Evolutionary conservation across 2,888 invertebrate species (phyloP), one percentile per base, ranked within the genome.

Genomic region (Brachyopa scutellaris): DNA sequence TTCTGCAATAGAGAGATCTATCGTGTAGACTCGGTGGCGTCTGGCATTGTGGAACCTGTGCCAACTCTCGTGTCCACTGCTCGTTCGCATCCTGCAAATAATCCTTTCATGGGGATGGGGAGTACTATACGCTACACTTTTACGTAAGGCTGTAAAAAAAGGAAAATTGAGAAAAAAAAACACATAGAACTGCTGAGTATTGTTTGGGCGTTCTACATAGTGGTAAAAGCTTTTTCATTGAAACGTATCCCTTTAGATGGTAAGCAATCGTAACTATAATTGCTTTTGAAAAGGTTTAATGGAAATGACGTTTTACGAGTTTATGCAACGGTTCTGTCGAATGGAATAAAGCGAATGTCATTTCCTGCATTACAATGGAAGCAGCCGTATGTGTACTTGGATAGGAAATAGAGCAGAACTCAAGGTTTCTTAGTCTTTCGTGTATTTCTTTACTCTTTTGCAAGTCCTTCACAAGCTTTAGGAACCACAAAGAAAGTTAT

Each of bases 271-370:
- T 62, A 55, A 73, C 53, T 79, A n/a, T n/a, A 73, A 79, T 79
- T 79, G 79, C 79, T 73, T 79, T 73, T 79, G 61, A 79, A 79
- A 73, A 33, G 73, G 67, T 73, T 73, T 79, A 61, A 79, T 73
- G 73, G 38, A n/a, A n/a, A n/a, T 33, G 21, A 38, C 47, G 73
- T 13, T 59, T 53, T 67, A n/a, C n/a, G n/a, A n/a, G 23, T 29
- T 67, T 55, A 2, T 26, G 15, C 11, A 40, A 61, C 2, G 40
- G 47, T 26, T 47, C 51, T 45, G 73, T 67, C 6, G 26, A 26
- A 26, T 26, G 26, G 26, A 26, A 26, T 26, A 26, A 26, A 26
- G 6, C 4, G 6, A 26, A 5, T 6, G 26, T 26, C 23, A 53
- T 45, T 53, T 45, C 31, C 42, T 55, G 17, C 26, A 1, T 26